phyloP scores from a whole-genome alignment of 2,797 vertebrate species.

The Eulemur mongoz region DNA sequence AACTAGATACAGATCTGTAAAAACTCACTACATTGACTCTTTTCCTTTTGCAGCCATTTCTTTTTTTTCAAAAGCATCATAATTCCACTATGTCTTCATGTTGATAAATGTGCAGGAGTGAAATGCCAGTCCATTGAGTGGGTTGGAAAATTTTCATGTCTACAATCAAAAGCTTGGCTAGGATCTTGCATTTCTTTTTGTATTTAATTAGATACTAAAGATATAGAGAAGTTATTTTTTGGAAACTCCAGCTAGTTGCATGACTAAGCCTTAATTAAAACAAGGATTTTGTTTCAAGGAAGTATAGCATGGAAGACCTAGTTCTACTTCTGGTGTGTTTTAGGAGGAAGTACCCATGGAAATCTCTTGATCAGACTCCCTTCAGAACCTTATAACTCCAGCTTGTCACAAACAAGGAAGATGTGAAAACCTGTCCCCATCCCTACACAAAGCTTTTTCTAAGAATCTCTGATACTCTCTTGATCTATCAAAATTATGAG shows the following conservation, averaged over 20 bases:
- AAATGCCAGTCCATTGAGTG: slow-evolving; percentile 77
- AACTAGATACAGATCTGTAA: background rate
- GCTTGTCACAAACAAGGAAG: background rate
- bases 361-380: background rate
- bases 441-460: background rate
- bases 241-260: slow-evolving; percentile 79
- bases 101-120: slow-evolving; percentile 76
- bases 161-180: slow-evolving; percentile 81
- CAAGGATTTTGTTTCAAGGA: slow-evolving; percentile 75
- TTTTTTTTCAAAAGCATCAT: slow-evolving; percentile 53
- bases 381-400: background rate
- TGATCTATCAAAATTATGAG: background rate
- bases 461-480: background rate
- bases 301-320: slow-evolving; percentile 49
- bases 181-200: slow-evolving; percentile 78
- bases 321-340: background rate
- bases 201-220: slow-evolving; percentile 83
- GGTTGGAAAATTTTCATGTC: slow-evolving; percentile 79
- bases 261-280: slow-evolving; percentile 86
- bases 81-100: slow-evolving; percentile 80
- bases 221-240: slow-evolving; percentile 81
- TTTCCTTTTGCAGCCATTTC: slow-evolving; percentile 60
- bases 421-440: background rate
- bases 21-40: background rate
- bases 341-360: slow-evolving; percentile 31